These are phyloP conservation scores for Coryphaenoides rupestris DNA, from an alignment of 2,113 vertebrate genomes.

Conservation along the genomic window DNA sequence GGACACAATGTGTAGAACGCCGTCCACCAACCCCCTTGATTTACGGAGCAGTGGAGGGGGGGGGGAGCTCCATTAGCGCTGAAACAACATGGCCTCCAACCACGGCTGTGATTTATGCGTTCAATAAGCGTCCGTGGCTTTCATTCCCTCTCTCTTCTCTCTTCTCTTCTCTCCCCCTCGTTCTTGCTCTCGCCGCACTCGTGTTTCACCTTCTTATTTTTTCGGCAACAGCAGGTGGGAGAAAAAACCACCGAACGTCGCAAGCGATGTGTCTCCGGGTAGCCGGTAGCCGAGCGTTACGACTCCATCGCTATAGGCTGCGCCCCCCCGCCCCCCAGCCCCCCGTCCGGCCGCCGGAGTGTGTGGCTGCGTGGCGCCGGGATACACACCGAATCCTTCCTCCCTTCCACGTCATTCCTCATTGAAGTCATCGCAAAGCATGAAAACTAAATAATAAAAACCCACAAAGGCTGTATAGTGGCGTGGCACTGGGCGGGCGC, in stretches of 20 bases:
- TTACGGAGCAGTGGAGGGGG: constrained; percentile 43
- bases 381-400: too few relatives aligned
- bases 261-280: constrained; percentile 21
- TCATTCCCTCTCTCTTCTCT: constrained; percentile 36
- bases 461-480: too few relatives aligned
- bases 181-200: constrained; percentile 33
- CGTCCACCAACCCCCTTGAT: constrained; percentile 46
- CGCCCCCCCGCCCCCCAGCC: too few relatives aligned
- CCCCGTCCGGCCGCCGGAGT: too few relatives aligned
- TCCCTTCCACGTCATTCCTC: too few relatives aligned
- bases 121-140: constrained; percentile 55
- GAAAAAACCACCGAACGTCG: constrained; percentile 38
- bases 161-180: too few relatives aligned
- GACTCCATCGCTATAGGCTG: too few relatives aligned
- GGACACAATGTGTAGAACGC: constrained; percentile 20
- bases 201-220: constrained; percentile 45
- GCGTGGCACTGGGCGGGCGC: too few relatives aligned
- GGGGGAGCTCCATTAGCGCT: constrained; percentile 62
- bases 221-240: constrained; percentile 47
- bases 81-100: constrained; percentile 57
- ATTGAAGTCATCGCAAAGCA: too few relatives aligned
- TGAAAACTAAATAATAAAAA: too few relatives aligned
- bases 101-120: constrained; percentile 63
- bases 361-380: too few relatives aligned
- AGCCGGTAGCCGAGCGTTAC: constrained; percentile 15